These are phyloP conservation scores for Glareola pratincola DNA, from an alignment of 2,113 vertebrate genomes.

Conservation along the genomic window DNA sequence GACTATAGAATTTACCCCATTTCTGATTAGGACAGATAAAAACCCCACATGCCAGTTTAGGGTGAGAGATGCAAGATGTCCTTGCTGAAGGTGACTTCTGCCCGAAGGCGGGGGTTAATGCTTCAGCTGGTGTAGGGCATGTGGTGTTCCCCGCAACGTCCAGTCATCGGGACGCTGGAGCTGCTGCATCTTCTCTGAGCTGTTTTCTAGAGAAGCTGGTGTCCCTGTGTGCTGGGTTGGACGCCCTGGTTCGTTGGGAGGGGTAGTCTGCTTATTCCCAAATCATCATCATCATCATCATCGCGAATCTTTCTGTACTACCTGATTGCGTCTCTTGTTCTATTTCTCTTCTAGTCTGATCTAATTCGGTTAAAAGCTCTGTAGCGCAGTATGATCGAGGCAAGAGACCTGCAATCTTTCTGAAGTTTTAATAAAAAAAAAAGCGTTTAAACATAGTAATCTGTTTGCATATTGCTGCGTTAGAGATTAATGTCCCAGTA, in stretches of 20 bases:
- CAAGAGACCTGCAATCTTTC: background rate
- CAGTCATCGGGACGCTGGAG: background rate
- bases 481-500: background rate
- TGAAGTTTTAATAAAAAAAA: background rate
- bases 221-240: background rate
- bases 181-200: background rate
- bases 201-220: background rate
- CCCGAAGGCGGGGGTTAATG: background rate
- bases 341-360: background rate
- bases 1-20: fast-evolving
- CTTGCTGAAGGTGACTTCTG: background rate
- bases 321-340: background rate
- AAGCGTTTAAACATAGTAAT: background rate
- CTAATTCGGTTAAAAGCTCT: background rate
- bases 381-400: background rate
- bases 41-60: background rate
- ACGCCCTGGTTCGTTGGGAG: background rate
- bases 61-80: background rate
- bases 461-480: background rate
- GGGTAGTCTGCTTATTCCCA: background rate
- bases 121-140: background rate
- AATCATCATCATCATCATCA: background rate
- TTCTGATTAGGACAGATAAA: background rate
- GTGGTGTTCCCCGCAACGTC: background rate
- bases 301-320: background rate